phyloP scores from a whole-genome alignment of 2,888 invertebrate genomes.

The Tachina lurida region DNA sequence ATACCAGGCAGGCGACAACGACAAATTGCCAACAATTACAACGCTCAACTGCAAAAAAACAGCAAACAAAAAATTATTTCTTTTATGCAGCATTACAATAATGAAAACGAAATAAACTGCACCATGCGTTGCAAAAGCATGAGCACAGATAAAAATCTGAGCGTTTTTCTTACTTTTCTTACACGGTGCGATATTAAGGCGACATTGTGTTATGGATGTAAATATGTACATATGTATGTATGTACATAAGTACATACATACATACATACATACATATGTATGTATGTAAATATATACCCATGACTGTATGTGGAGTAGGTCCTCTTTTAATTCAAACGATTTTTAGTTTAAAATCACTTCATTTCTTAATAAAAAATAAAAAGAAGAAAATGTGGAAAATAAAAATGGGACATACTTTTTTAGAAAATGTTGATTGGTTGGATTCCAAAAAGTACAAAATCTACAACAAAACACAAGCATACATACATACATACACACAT shows the following conservation, averaged over 20 bases:
- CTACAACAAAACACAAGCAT: constrained; percentile 14
- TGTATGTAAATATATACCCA: not conserved
- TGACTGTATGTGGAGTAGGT: not conserved
- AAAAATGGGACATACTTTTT: constrained; percentile 54
- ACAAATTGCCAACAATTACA: constrained; percentile 81
- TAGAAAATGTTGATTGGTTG: constrained; percentile 57
- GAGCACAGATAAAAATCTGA: constrained; percentile 42
- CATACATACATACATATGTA: not conserved
- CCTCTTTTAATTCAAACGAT: constrained; percentile 23
- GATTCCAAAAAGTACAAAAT: constrained; percentile 39
- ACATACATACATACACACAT: not conserved
- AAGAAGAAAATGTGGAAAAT: constrained; percentile 3
- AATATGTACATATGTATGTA: not conserved
- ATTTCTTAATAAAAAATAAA: constrained; percentile 35
- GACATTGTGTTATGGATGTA: constrained; percentile 10
- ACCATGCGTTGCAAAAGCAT: constrained; percentile 33
- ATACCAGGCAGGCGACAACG: constrained; percentile 76
- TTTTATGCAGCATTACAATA: constrained; percentile 36
- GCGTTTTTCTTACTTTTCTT: not conserved
- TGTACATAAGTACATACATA: not conserved
- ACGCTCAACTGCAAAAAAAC: constrained; percentile 57
- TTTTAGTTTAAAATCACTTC: constrained; percentile 47
- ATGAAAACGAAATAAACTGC: constrained; percentile 43
- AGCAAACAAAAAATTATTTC: constrained; percentile 51
- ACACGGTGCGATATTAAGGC: constrained; percentile 9